phyloP scores from a whole-genome alignment of 2,797 vertebrate species.

The Pangasius sanitwongsei region DNA sequence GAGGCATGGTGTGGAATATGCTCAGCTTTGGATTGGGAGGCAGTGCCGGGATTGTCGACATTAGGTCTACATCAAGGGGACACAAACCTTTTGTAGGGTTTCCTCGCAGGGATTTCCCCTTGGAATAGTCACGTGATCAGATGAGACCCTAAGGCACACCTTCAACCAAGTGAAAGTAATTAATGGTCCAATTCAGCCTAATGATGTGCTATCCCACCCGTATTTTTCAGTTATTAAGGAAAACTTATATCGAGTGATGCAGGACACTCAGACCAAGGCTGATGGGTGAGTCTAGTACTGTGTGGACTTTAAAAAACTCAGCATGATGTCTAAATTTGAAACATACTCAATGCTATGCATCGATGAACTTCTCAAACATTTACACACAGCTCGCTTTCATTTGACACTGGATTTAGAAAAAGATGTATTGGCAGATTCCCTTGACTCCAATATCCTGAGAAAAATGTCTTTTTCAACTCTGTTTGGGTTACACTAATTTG shows the following conservation, averaged over 20 bases:
- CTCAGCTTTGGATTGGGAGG: too few species aligned
- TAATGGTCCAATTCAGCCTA: background rate
- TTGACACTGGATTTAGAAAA: too few species aligned
- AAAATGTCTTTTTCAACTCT: too few species aligned
- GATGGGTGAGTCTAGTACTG: background rate
- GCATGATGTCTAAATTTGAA: background rate
- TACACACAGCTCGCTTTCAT: too few species aligned
- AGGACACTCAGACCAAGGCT: background rate
- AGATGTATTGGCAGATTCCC: too few species aligned
- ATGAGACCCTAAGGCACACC: background rate
- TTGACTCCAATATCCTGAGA: too few species aligned
- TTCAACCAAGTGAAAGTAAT: background rate
- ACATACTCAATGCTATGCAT: background rate
- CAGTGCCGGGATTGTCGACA: background rate
- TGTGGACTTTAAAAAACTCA: background rate
- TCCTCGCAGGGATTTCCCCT: background rate
- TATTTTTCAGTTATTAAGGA: background rate
- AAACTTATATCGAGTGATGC: background rate
- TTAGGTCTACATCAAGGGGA: background rate
- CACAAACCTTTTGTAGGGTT: background rate
- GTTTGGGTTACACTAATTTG: too few species aligned
- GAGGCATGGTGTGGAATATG: background rate
- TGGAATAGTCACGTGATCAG: background rate
- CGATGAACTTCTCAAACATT: background rate
- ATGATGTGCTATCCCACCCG: background rate